phyloP scores from a whole-genome alignment of 2,113 vertebrate species.

The Loxodonta africana region DNA sequence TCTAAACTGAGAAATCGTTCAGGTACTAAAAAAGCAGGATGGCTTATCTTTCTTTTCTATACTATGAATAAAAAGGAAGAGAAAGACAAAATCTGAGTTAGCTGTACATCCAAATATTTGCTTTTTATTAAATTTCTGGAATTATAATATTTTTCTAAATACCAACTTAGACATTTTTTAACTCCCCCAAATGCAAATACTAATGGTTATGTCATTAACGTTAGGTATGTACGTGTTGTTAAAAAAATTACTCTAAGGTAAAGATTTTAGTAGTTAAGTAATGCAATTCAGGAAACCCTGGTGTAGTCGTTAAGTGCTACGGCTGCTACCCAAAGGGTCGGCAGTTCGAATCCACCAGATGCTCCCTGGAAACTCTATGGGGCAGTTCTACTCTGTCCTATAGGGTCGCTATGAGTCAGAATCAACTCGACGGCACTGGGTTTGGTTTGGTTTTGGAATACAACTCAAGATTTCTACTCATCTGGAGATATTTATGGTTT shows the following conservation, averaged over 20 bases:
- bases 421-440: no score
- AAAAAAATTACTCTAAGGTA: not conserved
- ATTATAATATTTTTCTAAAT: conserved; percentile 20
- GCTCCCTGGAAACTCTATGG: no score
- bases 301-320: no score
- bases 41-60: not conserved
- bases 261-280: not conserved
- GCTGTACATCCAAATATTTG: not conserved
- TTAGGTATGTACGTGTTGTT: accelerated
- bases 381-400: no score
- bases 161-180: not conserved
- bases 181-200: not conserved
- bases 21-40: not conserved
- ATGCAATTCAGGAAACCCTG: not conserved
- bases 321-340: no score
- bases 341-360: no score
- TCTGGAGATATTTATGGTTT: not conserved
- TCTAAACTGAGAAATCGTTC: not conserved
- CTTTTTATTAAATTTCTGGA: not conserved
- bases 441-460: no score
- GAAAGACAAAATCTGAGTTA: not conserved
- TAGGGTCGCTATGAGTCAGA: no score
- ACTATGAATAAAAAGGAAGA: not conserved
- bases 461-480: not conserved
- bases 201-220: not conserved